Evolutionary conservation across 2,113 vertebrate species (phyloP).

Genomic region (Asarcornis scutulata): DNA sequence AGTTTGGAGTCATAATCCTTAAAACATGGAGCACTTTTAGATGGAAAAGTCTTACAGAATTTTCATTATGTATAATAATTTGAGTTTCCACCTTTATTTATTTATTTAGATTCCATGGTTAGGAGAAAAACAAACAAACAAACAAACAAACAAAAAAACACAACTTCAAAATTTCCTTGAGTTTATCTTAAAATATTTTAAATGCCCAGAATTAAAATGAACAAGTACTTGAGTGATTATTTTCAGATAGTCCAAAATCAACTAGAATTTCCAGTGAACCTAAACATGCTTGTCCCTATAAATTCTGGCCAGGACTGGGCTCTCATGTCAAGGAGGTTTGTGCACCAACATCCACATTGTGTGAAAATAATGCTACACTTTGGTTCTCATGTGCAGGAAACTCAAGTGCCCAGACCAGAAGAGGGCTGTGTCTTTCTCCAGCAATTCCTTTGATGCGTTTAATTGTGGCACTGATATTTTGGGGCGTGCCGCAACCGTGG

Average conservation of each 20-base stretch:
- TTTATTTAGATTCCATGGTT: not conserved
- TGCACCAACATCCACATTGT: not conserved
- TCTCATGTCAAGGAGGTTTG: not conserved
- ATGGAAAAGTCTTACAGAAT: not conserved
- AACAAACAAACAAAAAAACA: too few relatives aligned
- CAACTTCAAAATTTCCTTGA: not conserved
- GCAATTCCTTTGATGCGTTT: not conserved
- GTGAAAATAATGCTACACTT: not conserved
- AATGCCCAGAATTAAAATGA: not conserved
- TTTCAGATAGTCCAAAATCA: not conserved
- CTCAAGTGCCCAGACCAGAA: not conserved
- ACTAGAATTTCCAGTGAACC: not conserved
- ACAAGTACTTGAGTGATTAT: not conserved
- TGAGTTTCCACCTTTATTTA: not conserved
- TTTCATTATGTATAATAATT: not conserved
- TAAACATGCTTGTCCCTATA: not conserved
- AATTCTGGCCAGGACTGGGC: not conserved
- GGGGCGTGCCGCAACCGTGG: not conserved
- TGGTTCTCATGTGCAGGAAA: not conserved
- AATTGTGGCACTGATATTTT: not conserved
- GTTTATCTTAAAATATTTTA: constrained; percentile 2
- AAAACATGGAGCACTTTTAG: not conserved
- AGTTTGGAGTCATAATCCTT: not conserved
- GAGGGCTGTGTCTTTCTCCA: not conserved
- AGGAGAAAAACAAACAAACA: not conserved